Evolutionary conservation across 2,888 invertebrate genomes (phyloP).

Genomic region (Macroteleia sp.): DNA sequence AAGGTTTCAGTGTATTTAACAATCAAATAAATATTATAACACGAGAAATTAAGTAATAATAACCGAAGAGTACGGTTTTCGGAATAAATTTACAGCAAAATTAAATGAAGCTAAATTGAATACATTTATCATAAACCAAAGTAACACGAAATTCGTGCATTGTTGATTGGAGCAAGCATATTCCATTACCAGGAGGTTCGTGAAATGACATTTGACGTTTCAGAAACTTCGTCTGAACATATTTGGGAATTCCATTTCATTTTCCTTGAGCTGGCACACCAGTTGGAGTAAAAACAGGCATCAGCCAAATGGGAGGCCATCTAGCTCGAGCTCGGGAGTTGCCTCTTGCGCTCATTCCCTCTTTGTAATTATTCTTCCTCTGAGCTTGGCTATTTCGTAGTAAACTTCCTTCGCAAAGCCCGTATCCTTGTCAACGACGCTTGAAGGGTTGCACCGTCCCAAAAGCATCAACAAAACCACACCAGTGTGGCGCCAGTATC

Average conservation of each 20-base stretch:
- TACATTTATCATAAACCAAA: slow-evolving; percentile 25
- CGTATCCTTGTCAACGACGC: slow-evolving; percentile 39
- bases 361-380: slow-evolving; percentile 54
- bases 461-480: slow-evolving; percentile 46
- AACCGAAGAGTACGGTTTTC: too few species aligned
- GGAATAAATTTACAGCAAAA: too few species aligned
- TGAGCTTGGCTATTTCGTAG: slow-evolving; percentile 23
- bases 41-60: too few species aligned
- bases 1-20: too few species aligned
- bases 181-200: slow-evolving; percentile 45
- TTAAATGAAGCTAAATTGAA: too few species aligned
- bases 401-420: slow-evolving; percentile 10
- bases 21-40: too few species aligned
- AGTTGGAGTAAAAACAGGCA: slow-evolving; percentile 50
- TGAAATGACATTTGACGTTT: slow-evolving; percentile 53
- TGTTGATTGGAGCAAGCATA: slow-evolving; percentile 46
- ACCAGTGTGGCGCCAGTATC: slow-evolving; percentile 33
- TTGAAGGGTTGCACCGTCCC: slow-evolving; percentile 6
- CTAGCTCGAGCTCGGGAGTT: too few species aligned
- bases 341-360: slow-evolving; percentile 22
- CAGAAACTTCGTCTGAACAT: slow-evolving; percentile 44
- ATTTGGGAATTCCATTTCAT: slow-evolving; percentile 52
- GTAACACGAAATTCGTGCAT: slow-evolving; percentile 39
- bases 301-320: too few species aligned
- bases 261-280: slow-evolving; percentile 41